Evolutionary conservation across 2,797 vertebrate genomes (phyloP), one percentile per base, ranked within the genome.

Genomic region (Falco peregrinus): DNA sequence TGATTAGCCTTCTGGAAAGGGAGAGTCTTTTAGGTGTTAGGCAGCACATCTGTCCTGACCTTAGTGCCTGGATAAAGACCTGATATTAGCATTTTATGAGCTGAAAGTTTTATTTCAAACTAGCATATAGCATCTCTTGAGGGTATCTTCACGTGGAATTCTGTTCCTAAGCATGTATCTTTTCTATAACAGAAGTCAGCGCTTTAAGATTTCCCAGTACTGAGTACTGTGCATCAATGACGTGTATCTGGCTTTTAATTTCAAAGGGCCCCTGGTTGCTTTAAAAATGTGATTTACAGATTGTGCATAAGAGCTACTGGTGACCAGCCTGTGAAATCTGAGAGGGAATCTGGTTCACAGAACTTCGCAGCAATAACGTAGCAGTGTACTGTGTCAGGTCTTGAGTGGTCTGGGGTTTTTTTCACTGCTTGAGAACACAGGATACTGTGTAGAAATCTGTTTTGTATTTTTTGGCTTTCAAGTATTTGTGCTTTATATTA

Each of bases 281-380:
- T 93, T 76, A 86, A 59, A 51, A 68, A 73, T 25, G 35, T 47
- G 39, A 3, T 76, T 87, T 90, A 82, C 51, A 70, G 64, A 35
- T 76, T 48, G 26, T 56, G 12, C 21, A 0, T 61, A 60, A 68
- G 9, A 57, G 31, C 51, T 73, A 16, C 67, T 59, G 35, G 69
- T 92, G 63, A 89, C 50, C 16, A 74, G 59, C 31, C 60, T 82
- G 22, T 96, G 84, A 86, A 95, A 94, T 57, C 61, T 82, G 77
- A 79, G 77, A 51, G 29, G 33, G 41, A 75, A 48, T 78, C 51
- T 92, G 67, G 43, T 41, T 67, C 60, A 74, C 51, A 80, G 56
- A 73, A 48, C 22, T 85, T 91, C 24, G 45, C 41, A 74, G 70
- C 35, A 61, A 13, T 71, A 63, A 37, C 0, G 2, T 61, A 53